These are phyloP conservation scores for Drosophila obscura DNA, from an alignment of 1,140 invertebrate species.

Conservation along the genomic window DNA sequence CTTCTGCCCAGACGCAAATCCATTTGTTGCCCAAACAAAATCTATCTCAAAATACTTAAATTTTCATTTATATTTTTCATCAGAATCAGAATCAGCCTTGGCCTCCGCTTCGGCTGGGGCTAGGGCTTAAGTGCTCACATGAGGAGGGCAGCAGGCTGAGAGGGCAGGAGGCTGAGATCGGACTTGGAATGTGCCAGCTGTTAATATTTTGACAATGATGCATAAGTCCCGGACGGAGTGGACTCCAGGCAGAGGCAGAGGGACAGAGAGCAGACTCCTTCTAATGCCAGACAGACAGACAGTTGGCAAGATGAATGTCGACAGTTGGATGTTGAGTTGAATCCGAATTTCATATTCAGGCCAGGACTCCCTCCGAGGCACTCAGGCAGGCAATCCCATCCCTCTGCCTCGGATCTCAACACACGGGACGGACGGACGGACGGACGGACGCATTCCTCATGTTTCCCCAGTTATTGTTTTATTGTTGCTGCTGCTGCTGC, in stretches of 20 bases:
- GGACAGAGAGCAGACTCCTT: constrained; percentile 18
- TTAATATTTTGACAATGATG: constrained; percentile 82
- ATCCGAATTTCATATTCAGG: constrained; percentile 79
- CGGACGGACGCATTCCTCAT: constrained; percentile 25
- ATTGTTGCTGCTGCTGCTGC: constrained; percentile 35
- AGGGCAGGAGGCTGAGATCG: too few species aligned
- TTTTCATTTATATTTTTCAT: constrained; percentile 74
- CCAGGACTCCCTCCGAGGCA: constrained; percentile 41
- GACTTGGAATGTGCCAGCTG: constrained; percentile 71
- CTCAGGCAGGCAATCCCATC: constrained; percentile 7
- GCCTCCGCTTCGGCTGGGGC: constrained; percentile 11
- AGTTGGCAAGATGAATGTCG: constrained; percentile 79
- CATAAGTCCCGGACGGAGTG: constrained; percentile 63
- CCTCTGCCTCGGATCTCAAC: neutral
- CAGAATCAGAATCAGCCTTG: constrained; percentile 38
- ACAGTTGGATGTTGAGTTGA: constrained; percentile 61
- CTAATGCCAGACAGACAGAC: constrained; percentile 75
- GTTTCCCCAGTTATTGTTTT: constrained; percentile 60
- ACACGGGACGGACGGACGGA: too few species aligned
- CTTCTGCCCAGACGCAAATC: constrained; percentile 26
- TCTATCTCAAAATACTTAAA: constrained; percentile 71
- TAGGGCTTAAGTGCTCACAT: constrained; percentile 65
- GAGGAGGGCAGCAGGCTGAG: constrained; percentile 7
- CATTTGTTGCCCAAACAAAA: constrained; percentile 46
- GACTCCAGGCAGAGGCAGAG: too few species aligned